Base-by-base conservation (phyloP, 2,888 invertebrate genomes). In the Masnerella sp. region DNA sequence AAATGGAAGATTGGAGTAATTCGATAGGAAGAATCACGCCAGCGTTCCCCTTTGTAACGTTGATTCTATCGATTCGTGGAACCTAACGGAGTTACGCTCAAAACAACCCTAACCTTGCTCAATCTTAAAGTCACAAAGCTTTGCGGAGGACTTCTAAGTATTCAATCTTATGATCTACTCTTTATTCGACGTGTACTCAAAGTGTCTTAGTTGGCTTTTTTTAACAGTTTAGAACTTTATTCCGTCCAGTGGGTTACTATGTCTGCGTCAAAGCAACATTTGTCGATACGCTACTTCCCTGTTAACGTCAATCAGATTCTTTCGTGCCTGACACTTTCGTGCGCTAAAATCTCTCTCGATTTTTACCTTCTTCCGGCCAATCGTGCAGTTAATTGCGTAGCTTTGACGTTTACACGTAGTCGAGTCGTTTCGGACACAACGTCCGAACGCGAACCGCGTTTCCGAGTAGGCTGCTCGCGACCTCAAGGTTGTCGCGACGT, bases 11-110 rank as follows among this genome's bases (percentile, higher is more conserved):
- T n/a, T n/a, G n/a, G n/a, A n/a, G n/a, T n/a, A n/a, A n/a, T n/a
- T n/a, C n/a, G n/a, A n/a, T n/a, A n/a, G n/a, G n/a, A n/a, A n/a
- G n/a, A n/a, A n/a, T n/a, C n/a, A n/a, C n/a, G n/a, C n/a, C n/a
- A n/a, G n/a, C n/a, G n/a, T n/a, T 49, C 70, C 77, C 68, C 77
- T 74, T 73, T 70, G n/a, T n/a, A 74, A 47, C 77, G 74, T 67
- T 80, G 81, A 82, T 83, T 81, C 80, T 82, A 83, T 83, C 82
- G 82, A 83, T 82, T 80, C n/a, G n/a, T n/a, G n/a, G n/a, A n/a
- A n/a, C n/a, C n/a, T n/a, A 80, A 80, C 77, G 76, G 78, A 80
- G 82, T 81, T 81, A 80, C 78, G 75, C 72, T 42, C 67, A 74
- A 75, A 77, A 65, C 77, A 76, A 73, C 73, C 83, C 81, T 83